These are phyloP conservation scores for Masticophis lateralis DNA, from an alignment of 2,797 vertebrate species.

Conservation along the genomic window DNA sequence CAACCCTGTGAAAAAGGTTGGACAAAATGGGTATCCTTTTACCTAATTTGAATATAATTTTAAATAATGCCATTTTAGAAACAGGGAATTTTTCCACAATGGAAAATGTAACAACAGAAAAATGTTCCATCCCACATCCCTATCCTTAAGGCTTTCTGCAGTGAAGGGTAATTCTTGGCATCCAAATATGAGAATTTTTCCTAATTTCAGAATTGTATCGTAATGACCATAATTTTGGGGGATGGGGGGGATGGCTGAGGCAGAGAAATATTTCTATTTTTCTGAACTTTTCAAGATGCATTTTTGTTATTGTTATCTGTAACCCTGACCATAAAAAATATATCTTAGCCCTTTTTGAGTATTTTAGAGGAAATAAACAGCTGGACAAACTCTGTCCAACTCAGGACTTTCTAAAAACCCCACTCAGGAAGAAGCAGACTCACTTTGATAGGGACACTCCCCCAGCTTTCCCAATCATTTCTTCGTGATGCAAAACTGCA, in stretches of 20 bases:
- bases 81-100: not conserved
- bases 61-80: not conserved
- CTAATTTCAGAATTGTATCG: not conserved
- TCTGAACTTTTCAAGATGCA: not conserved
- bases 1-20: not conserved
- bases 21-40: not conserved
- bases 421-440: constrained; percentile 62
- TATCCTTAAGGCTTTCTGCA: not conserved
- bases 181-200: not conserved
- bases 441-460: constrained; percentile 97
- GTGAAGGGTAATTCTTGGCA: not conserved
- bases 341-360: not conserved
- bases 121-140: not conserved
- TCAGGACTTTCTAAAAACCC: not conserved
- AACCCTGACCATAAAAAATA: not conserved
- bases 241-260: accelerated
- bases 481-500: constrained; percentile 92
- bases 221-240: not conserved
- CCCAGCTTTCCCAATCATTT: constrained; percentile 96
- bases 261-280: not conserved
- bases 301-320: not conserved
- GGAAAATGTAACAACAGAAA: not conserved
- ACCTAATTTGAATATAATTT: not conserved
- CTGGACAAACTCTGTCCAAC: not conserved
- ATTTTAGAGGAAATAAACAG: not conserved